Evolutionary conservation across 2,113 vertebrate species (phyloP).

Genomic region (Gobius niger): DNA sequence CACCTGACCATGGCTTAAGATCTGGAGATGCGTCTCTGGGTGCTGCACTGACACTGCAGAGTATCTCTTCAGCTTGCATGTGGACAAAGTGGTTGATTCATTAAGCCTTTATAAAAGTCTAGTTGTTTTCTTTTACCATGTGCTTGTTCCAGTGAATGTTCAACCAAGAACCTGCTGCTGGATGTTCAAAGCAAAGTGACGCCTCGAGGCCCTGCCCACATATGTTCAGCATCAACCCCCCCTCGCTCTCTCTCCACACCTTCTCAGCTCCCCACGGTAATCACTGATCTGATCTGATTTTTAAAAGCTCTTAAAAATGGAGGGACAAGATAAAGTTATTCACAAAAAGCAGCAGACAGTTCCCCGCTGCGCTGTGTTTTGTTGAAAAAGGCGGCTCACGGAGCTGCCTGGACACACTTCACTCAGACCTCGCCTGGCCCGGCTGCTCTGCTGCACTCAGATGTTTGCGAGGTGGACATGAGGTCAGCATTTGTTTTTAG

Average conservation of each 20-base stretch:
- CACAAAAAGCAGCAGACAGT: background rate
- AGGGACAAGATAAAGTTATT: background rate
- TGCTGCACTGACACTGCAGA: no score
- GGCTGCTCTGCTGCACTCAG: background rate
- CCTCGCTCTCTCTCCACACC: background rate
- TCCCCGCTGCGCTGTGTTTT: background rate
- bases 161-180: background rate
- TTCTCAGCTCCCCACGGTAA: background rate
- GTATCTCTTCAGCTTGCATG: no score
- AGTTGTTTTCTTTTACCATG: background rate
- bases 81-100: no score
- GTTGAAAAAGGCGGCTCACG: background rate
- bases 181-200: background rate
- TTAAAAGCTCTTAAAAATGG: background rate
- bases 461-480: background rate
- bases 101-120: background rate
- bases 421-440: slow-evolving; percentile 6
- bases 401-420: slow-evolving; percentile 5
- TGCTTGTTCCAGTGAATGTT: background rate
- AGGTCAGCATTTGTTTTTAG: background rate
- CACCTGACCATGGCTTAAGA: no score
- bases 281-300: background rate
- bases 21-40: no score
- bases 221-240: background rate
- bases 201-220: background rate